Conservation (phyloP, 2,888 invertebrate genomes). For the Germaria angustata region DNA sequence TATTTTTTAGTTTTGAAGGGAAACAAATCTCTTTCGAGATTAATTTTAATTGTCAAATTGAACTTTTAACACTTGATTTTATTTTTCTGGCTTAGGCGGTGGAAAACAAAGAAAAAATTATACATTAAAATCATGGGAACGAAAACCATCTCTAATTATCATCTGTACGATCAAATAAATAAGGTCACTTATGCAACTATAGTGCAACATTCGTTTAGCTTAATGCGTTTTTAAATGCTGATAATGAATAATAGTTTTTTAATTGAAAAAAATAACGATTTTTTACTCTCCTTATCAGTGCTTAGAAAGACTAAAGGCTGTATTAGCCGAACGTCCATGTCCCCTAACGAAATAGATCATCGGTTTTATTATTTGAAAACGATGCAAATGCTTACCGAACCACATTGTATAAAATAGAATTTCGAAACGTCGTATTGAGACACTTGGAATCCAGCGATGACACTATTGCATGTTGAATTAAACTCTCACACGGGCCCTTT, state of each 20-base stretch:
- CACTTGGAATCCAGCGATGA: too few species aligned
- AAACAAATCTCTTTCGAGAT: constrained; percentile 17
- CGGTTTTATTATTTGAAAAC: too few species aligned
- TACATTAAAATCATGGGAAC: constrained; percentile 15
- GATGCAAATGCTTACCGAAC: too few species aligned
- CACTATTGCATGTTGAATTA: too few species aligned
- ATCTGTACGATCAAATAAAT: not conserved
- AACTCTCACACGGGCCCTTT: too few species aligned
- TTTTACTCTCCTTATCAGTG: too few species aligned
- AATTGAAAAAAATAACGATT: too few species aligned
- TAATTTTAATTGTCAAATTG: constrained; percentile 40
- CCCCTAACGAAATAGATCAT: too few species aligned
- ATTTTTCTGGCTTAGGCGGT: not conserved
- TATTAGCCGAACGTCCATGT: too few species aligned
- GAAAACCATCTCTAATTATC: not conserved
- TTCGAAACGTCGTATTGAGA: too few species aligned
- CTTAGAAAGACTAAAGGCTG: too few species aligned
- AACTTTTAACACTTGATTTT: constrained; percentile 31
- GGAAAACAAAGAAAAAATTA: not conserved
- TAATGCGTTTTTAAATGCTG: not conserved
- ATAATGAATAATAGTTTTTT: not conserved
- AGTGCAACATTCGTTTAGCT: not conserved
- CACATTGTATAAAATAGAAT: too few species aligned
- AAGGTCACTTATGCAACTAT: not conserved
- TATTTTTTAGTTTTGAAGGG: not conserved